phyloP scores from a whole-genome alignment of 2,113 vertebrate genomes.

The Morone chrysops region DNA sequence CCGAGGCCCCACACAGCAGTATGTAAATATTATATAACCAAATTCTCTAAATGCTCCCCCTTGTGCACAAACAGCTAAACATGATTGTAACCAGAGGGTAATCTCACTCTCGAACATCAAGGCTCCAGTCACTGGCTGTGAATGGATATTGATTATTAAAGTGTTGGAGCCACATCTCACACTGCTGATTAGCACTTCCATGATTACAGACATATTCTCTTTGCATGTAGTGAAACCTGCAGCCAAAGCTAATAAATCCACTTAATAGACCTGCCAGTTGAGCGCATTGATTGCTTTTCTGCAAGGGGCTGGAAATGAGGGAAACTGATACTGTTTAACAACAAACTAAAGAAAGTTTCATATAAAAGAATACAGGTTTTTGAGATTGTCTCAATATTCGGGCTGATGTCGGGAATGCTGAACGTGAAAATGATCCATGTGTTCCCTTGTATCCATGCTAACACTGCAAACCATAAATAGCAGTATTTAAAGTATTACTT shows the following conservation, averaged over 20 bases:
- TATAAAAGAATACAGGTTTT: neutral
- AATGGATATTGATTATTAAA: slow-evolving; percentile 40
- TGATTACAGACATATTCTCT: slow-evolving; percentile 29
- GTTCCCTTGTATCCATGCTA: neutral
- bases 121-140: neutral
- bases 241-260: slow-evolving; percentile 30
- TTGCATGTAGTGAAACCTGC: slow-evolving; percentile 17
- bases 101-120: slow-evolving; percentile 15
- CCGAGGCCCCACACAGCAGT: neutral
- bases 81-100: slow-evolving; percentile 1
- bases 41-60: neutral
- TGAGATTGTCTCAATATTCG: neutral
- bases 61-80: neutral
- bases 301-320: neutral
- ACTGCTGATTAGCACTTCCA: slow-evolving; percentile 37
- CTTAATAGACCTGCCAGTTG: slow-evolving; percentile 32
- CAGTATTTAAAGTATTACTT: neutral
- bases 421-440: neutral
- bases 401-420: neutral
- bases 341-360: neutral
- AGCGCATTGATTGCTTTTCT: slow-evolving; percentile 29
- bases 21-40: neutral
- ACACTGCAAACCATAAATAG: neutral
- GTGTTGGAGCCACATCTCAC: slow-evolving; percentile 11
- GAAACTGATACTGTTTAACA: neutral